Base-by-base conservation (phyloP, 1,140 invertebrate genomes). In the Megalopta genalis region DNA sequence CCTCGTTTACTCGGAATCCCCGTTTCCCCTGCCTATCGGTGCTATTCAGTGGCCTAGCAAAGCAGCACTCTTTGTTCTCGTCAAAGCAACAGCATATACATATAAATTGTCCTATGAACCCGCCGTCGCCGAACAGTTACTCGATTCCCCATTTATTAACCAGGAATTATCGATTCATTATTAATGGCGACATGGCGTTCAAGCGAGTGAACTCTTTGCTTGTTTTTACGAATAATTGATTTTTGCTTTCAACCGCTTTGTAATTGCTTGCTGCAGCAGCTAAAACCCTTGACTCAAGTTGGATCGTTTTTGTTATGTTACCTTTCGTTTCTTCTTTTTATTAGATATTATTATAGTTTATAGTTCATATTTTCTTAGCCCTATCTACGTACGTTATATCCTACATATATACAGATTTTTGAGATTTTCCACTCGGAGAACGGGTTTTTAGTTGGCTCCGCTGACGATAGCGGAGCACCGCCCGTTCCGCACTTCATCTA, bases 281-380 rank as follows among this genome's bases (percentile, higher is more conserved):
- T 92, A 92, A 91, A 90, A 91, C 91, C 91, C 91, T 92, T 92
- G 90, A 93, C 92, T 93, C 91, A 93, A 93, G 91, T 93, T 92
- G 88, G 89, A 32, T 83, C 49, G 49, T 72, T 63, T 82, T 71
- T 78, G n/a, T 46, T 69, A 59, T 75, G 46, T 84, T 67, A 59
- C 59, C 49, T 75, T 64, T 66, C 25, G 37, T 76, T 60, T 23
- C 23, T 6, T 52, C 21, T 57, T 62, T 60, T 39, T 10, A 32
- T 32, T 32, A 32, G 32, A 32, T 32, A 32, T 37, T 32, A 32
- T 37, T 49, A 21, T 32, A 10, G 8, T 37, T 68, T 63, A 32
- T 57, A 42, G 2, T 59, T 12, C 25, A 12, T 59, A 0, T 71
- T 64, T 62, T 42, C 60, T 64, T 72, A 79, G 54, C 8, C 32